Base-by-base conservation (phyloP, 2,113 vertebrate genomes). In the Trachemys scripta region DNA sequence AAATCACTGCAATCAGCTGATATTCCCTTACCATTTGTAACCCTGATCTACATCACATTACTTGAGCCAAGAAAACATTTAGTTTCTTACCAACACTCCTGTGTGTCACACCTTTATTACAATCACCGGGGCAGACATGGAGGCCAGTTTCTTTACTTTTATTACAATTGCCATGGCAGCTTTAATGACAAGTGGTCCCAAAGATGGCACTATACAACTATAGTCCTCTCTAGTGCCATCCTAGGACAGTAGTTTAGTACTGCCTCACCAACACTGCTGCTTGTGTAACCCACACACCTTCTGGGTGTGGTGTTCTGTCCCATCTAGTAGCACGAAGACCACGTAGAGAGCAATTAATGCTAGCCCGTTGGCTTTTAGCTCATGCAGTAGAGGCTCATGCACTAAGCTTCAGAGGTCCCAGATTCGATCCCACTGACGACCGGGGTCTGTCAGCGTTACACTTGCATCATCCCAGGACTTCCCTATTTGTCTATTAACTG, bases 251-350 rank as follows among this genome's bases (percentile, higher is more conserved):
- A 27, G n/a, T 56, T 19, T 24, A 54, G 2, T 35, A 38, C 65
- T 17, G 31, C 31, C 31, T 47, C 42, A 47, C 75, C 42, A 29
- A 29, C 0, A 0, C 2, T 3, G 3, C 93, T 57, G 80, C 53
- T 59, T 54, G 17, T 20, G 53, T 54, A 54, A 54, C 53, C 53
- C 53, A 54, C 53, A 20, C 53, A 54, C 19, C 19, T 54, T 54
- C 53, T 54, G 53, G 19, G 53, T 54, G 53, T 54, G 53, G 53
- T 20, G 53, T 54, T 54, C 53, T 54, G 53, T 54, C 53, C 53
- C 53, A 54, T 54, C 53, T 54, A 54, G 19, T 54, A 3, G 19
- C 19, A 20, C 53, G 19, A 2, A 54, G 53, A 54, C 53, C 53
- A 54, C 19, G 8, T 54, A 54, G 53, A 22, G 53, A 54, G 53